Evolutionary conservation across 1,140 invertebrate species (phyloP), one percentile per base, ranked within the genome.

Genomic region (Magallana gigas): DNA sequence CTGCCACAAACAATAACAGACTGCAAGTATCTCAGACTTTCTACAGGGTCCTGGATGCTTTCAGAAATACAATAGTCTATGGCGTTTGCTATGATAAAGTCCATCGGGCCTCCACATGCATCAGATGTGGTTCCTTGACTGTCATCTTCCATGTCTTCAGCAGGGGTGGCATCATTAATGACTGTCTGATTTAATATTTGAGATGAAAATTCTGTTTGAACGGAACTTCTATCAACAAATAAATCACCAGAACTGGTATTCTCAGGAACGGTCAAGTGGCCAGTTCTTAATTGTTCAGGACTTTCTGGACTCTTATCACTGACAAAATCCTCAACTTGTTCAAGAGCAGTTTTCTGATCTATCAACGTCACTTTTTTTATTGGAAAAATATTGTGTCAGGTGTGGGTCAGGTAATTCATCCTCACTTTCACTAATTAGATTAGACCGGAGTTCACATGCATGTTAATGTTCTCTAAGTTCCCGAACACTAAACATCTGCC

Each of bases 21-120:
- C 57, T 89, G 76, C 56, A 85, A 29, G 57, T 89, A 85, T 83
- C 84, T 71, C 14, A 87, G 36, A 58, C 85, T 89, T 83, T 89
- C 88, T 16, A 87, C 84, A 59, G 86, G 88, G 59, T 89, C 57
- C 23, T 68, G 57, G n/a, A 86, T 87, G 48, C 57, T 48, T 23
- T 85, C 58, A 60, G 57, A 7, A 18, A 58, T 84, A 62, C 85
- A 86, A 64, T 58, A 84, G 9, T 64, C 29, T 18, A 88, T 87
- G 14, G 48, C 29, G 11, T 85, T 81, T 57, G 76, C 48, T 81
- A 85, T 56, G 58, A 81, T 64, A 84, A 64, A 60, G 56, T 84
- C 23, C 57, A 87, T 16, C 12, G 9, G 29, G 8, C 23, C 48
- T 71, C 9, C 64, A 57, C 57, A 57, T 16, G 12, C 12, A 62